Evolutionary conservation across 2,888 invertebrate species (phyloP).

Genomic region (Megamerina dolium): DNA sequence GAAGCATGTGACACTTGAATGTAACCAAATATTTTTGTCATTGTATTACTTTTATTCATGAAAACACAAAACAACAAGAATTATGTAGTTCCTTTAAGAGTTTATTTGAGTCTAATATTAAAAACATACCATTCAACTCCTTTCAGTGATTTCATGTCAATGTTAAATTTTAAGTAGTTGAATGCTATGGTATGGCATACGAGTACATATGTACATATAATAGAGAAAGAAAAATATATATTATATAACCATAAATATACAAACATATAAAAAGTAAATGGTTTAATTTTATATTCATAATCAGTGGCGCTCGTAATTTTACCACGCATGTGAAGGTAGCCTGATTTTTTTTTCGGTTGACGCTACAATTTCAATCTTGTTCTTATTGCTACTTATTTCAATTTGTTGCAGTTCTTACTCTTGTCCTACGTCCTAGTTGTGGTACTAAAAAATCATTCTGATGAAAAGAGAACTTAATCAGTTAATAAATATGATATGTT

Average conservation of each 20-base stretch:
- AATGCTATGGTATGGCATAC: too few species aligned
- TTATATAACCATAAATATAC: too few species aligned
- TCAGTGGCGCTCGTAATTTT: slow-evolving; percentile 40
- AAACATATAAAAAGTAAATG: too few species aligned
- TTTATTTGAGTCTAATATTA: too few species aligned
- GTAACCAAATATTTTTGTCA: slow-evolving; percentile 29
- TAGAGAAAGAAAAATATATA: too few species aligned
- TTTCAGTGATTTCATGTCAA: slow-evolving; percentile 42
- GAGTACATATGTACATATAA: too few species aligned
- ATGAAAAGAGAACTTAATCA: too few species aligned
- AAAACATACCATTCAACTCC: slow-evolving; percentile 13
- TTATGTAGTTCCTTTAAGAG: too few species aligned
- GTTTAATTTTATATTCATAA: too few species aligned
- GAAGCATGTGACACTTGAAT: slow-evolving; percentile 8
- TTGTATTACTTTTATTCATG: slow-evolving; percentile 18
- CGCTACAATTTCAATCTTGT: neutral
- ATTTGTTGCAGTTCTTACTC: slow-evolving; percentile 1
- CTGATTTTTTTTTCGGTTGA: neutral
- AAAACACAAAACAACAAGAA: too few species aligned
- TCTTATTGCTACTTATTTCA: slow-evolving; percentile 6
- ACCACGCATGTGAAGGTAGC: slow-evolving; percentile 42
- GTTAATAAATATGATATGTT: too few species aligned
- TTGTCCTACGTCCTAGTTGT: slow-evolving; percentile 1
- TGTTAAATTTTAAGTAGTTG: slow-evolving; percentile 31
- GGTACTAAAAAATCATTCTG: too few species aligned